Evolutionary conservation across 2,797 vertebrate genomes (phyloP), one percentile per base, ranked within the genome.

Genomic region (Chloroceryle amazona): DNA sequence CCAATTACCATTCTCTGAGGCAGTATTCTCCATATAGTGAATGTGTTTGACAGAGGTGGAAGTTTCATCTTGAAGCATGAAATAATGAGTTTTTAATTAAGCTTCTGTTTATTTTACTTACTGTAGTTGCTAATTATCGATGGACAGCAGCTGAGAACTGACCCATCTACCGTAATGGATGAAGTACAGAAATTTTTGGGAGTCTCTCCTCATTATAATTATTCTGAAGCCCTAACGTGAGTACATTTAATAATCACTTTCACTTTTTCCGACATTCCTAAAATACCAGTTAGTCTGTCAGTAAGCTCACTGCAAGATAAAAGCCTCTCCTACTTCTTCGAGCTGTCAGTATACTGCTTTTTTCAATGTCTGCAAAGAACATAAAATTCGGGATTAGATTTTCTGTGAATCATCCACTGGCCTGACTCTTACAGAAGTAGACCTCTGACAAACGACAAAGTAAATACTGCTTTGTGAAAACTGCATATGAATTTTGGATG

Each of bases 111-210:
- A 74, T 93, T 83, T 91, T 83, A 52, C 72, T 81, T 42, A 31
- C 94, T 96, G 20, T 86, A 99, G 99, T 93, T 99, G 96, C 98
- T 99, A 90, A 99, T 99, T 98, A 99, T 99, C 62, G 99, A 99
- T 44, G 99, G 99, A 81, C 99, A 99, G 96, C 99, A 99, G 97
- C 97, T 99, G 90, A 98, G 99, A 97, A 98, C 92, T 52, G 99
- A 99, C 96, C 99, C 99, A 2, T 98, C 99, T 20, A 97, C 99
- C 0, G 98, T 99, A 84, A 99, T 99, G 99, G 99, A 99, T 94
- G 99, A 99, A 97, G 99, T 99, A 4, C 99, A 99, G 98, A 99
- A 99, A 98, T 99, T 99, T 96, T 97, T 99, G 85, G 99, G 99
- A 83, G 99, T 99, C 75, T 99, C 99, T 95, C 99, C 99, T 94